Evolutionary conservation across 53 echinoderm and acorn worm species (phyloP).

Genomic region (Paracentrotus lividus): DNA sequence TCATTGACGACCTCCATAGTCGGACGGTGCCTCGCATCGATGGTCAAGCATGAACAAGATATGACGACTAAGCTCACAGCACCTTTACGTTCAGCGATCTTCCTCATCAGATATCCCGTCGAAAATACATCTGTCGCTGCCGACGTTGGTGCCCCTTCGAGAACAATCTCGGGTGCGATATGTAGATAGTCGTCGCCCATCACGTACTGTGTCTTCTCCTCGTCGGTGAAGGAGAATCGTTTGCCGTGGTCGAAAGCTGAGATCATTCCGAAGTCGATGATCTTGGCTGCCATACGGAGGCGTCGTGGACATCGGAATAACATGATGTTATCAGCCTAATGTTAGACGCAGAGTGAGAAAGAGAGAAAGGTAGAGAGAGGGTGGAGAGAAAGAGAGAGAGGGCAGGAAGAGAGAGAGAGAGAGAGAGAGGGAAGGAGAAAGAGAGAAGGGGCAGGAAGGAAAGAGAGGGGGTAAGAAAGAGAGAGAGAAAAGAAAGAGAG

Average conservation of each 20-base stretch:
- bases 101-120: neutral
- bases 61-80: neutral
- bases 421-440: neutral
- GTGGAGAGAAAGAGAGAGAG: neutral
- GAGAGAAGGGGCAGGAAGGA: neutral
- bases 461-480: neutral
- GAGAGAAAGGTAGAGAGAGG: neutral
- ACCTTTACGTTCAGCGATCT: neutral
- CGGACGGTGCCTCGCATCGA: neutral
- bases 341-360: too few relatives aligned
- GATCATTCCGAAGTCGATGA: constrained; percentile 54
- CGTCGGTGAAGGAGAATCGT: neutral
- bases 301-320: constrained; percentile 5
- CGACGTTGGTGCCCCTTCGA: neutral
- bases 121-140: neutral
- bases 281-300: constrained; percentile 31
- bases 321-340: constrained; percentile 28
- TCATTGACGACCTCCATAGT: neutral
- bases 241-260: neutral
- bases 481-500: neutral
- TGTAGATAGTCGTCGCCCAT: neutral
- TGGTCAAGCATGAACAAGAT: neutral
- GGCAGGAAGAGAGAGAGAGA: neutral
- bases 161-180: constrained; percentile 25
- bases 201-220: neutral